Conservation (phyloP, 1,140 invertebrate genomes). For the Tetranychus cinnabarinus region DNA sequence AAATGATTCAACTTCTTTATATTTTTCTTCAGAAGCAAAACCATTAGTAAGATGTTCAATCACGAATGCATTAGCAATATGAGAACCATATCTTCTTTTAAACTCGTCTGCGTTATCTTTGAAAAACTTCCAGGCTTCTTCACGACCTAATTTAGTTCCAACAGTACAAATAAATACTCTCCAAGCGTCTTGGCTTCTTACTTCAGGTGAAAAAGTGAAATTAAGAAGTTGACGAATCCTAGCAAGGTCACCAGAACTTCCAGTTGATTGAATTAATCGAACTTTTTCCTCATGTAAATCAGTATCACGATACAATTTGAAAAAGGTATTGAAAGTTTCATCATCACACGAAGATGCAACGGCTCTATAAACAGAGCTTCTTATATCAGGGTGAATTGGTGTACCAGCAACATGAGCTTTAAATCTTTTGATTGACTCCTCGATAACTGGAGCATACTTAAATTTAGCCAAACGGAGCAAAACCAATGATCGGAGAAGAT, state of each 20-base stretch:
- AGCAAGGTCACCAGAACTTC: constrained; percentile 39
- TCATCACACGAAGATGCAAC: constrained; percentile 44
- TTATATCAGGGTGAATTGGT: constrained; percentile 23
- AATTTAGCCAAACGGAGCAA: constrained; percentile 51
- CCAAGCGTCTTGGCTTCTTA: constrained; percentile 66
- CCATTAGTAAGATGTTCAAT: constrained; percentile 50
- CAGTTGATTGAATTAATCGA: constrained; percentile 53
- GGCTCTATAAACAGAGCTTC: constrained; percentile 59
- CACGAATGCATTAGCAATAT: constrained; percentile 14
- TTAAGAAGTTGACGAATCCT: constrained; percentile 47
- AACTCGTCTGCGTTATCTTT: constrained; percentile 53
- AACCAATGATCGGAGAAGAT: constrained; percentile 56
- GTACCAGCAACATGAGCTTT: constrained; percentile 27
- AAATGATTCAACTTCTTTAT: constrained; percentile 57
- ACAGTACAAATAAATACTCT: constrained; percentile 64
- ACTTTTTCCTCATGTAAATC: constrained; percentile 73
- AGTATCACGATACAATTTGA: constrained; percentile 49
- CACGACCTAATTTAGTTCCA: constrained; percentile 39
- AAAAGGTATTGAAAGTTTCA: constrained; percentile 27
- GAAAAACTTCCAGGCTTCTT: constrained; percentile 71
- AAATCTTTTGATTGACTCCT: constrained; percentile 45
- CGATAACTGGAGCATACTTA: constrained; percentile 45
- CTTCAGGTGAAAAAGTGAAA: constrained; percentile 36
- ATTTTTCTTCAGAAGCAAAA: constrained; percentile 54
- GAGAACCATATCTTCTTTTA: constrained; percentile 36